These are phyloP conservation scores for Macrosteles quadrilineatus DNA, from an alignment of 1,140 invertebrate genomes.

Conservation along the genomic window DNA sequence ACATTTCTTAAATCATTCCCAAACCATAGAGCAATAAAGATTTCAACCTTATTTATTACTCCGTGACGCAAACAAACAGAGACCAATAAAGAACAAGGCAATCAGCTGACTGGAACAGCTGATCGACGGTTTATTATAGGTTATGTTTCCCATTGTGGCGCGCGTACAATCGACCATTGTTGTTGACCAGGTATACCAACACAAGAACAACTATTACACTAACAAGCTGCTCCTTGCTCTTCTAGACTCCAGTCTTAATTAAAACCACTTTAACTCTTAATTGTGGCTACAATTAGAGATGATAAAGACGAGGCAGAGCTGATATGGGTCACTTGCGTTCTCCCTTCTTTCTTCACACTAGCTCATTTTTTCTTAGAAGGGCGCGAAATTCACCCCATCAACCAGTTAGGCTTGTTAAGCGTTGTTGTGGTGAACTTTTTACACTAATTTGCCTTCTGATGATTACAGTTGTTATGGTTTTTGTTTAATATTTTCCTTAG, in stretches of 20 bases:
- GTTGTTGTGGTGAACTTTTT: no score
- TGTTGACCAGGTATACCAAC: neutral
- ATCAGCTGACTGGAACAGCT: neutral
- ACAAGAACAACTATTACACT: conserved; percentile 1
- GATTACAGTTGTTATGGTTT: no score
- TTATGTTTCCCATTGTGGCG: conserved; percentile 24
- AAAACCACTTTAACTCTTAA: conserved; percentile 26
- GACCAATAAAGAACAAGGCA: conserved; percentile 14
- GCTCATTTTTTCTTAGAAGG: neutral
- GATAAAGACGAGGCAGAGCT: conserved; percentile 12
- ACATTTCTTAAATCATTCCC: no score
- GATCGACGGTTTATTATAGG: conserved; percentile 23
- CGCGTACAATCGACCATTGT: conserved; percentile 21
- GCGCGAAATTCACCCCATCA: conserved; percentile 9
- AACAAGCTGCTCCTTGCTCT: conserved; percentile 4
- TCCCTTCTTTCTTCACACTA: no score
- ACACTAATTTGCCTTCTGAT: no score
- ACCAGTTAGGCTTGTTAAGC: conserved; percentile 15
- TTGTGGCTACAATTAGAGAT: conserved; percentile 24
- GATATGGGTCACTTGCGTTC: conserved; percentile 3
- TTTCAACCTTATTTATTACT: no score
- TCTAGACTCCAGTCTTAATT: conserved; percentile 7
- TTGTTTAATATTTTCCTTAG: no score
- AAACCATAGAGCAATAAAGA: no score
- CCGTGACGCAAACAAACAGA: no score